Evolutionary conservation across 2,797 vertebrate genomes (phyloP), one percentile per base, ranked within the genome.

Genomic region (Sorex maritimensis): DNA sequence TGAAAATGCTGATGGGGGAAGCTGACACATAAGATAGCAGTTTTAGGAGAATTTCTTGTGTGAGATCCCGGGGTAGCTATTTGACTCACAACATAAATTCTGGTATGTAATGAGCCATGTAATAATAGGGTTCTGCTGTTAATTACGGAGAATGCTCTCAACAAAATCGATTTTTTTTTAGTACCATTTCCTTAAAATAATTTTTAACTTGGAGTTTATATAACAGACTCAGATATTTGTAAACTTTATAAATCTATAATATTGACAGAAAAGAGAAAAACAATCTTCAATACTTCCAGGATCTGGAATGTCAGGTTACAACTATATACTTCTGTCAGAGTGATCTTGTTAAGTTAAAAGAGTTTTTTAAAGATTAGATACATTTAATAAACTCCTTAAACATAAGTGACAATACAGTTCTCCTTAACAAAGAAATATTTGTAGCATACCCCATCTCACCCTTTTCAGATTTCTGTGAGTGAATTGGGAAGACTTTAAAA

Each of bases 201-300:
- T n/a, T 79, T 38, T 78, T 74, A 63, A 91, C 63, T 80, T 55
- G 65, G 80, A 81, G 10, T 72, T 95, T 65, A 61, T 28, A 0
- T 69, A 95, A 67, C 49, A 78, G 74, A 46, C 44, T 28, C 67
- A 84, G 65, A 77, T 87, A 72, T 3, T 38, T 46, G 44, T 81
- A 30, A 89, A 84, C 46, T 79, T 80, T 61, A 15, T 88, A 41
- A 21, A 2, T 78, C 24, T 86, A 34, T 30, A 41, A 23, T 75
- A 88, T 38, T 93, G 77, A 83, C 26, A 81, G 52, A 81, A 96
- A 80, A 49, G 63, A 75, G 75, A 73, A 72, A 85, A 71, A 75
- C 55, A 88, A 61, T 38, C 65, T 95, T 90, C 41, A 73, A 2
- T 78, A 61, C 85, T 94, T 26, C 41, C 15, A 49, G 71, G 38